These are phyloP conservation scores for Agriotes lineatus DNA, from an alignment of 2,888 invertebrate species.

Conservation along the genomic window DNA sequence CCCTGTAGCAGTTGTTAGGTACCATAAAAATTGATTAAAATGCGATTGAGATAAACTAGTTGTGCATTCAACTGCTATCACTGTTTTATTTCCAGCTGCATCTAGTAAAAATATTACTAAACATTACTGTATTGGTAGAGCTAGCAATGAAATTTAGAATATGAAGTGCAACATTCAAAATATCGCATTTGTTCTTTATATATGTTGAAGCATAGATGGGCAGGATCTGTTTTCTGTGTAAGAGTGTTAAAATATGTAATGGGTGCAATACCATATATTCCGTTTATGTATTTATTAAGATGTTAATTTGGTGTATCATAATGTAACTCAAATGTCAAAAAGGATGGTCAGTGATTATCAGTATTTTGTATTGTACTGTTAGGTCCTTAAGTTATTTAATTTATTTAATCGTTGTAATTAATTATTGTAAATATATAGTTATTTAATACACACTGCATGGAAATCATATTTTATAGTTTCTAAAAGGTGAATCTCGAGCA, in stretches of 20 bases:
- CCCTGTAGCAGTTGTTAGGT: too few relatives aligned
- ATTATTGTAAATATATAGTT: conserved; percentile 58
- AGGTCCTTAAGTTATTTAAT: conserved; percentile 63
- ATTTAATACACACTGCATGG: conserved; percentile 52
- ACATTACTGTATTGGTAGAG: too few relatives aligned
- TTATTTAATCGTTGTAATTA: conserved; percentile 63
- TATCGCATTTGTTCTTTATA: too few relatives aligned
- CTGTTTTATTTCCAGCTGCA: too few relatives aligned
- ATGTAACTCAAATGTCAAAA: conserved; percentile 8
- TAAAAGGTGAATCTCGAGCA: conserved; percentile 2
- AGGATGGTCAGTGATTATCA: conserved; percentile 63
- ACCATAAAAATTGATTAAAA: too few relatives aligned
- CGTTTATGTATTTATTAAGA: conserved; percentile 23
- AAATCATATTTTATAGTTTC: conserved; percentile 7
- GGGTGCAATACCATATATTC: conserved; percentile 33
- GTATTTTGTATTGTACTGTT: conserved; percentile 61
- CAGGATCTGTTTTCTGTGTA: not conserved
- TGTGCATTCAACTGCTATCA: too few relatives aligned
- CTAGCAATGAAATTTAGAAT: too few relatives aligned
- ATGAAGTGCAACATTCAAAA: too few relatives aligned
- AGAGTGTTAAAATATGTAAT: conserved; percentile 1
- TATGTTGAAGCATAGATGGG: not conserved
- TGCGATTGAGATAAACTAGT: too few relatives aligned
- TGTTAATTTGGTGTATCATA: conserved; percentile 25
- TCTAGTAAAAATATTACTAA: too few relatives aligned